Conservation (phyloP, 2,888 invertebrate genomes). For the Serrognathus titanus region DNA sequence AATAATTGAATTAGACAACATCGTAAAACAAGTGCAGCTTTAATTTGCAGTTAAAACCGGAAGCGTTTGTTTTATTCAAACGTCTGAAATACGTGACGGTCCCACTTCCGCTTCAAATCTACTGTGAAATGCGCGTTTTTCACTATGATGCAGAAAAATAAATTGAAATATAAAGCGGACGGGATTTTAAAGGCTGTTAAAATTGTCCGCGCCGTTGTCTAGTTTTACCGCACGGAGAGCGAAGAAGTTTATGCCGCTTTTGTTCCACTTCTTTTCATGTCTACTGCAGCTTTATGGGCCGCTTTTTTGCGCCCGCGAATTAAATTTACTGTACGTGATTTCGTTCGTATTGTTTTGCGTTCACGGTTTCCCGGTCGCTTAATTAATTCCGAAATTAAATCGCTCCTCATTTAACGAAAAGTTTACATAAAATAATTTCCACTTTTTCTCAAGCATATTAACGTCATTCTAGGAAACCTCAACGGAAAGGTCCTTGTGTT, state of each 20-base stretch:
- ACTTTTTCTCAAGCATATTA: no score
- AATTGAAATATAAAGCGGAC: conserved; percentile 20
- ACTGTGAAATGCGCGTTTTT: conserved; percentile 27
- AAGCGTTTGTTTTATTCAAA: conserved; percentile 35
- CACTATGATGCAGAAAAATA: conserved; percentile 26
- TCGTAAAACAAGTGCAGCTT: conserved; percentile 39
- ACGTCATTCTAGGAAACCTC: no score
- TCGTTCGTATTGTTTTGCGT: background rate
- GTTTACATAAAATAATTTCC: no score
- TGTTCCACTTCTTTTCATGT: background rate
- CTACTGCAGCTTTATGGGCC: background rate
- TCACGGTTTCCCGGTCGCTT: background rate
- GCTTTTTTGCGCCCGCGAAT: background rate
- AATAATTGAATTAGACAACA: conserved; percentile 39
- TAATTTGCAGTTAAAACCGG: conserved; percentile 41
- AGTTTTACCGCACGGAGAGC: background rate
- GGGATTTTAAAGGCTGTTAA: conserved; percentile 22
- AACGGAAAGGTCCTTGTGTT: no score
- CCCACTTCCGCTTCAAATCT: conserved; percentile 22
- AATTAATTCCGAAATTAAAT: no score
- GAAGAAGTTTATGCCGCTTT: background rate
- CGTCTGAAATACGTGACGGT: conserved; percentile 32
- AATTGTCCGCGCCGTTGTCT: conserved; percentile 6
- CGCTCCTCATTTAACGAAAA: no score
- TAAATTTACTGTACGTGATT: background rate